Conservation (phyloP, 2,888 invertebrate genomes). For the Neoaliturus tenellus region DNA sequence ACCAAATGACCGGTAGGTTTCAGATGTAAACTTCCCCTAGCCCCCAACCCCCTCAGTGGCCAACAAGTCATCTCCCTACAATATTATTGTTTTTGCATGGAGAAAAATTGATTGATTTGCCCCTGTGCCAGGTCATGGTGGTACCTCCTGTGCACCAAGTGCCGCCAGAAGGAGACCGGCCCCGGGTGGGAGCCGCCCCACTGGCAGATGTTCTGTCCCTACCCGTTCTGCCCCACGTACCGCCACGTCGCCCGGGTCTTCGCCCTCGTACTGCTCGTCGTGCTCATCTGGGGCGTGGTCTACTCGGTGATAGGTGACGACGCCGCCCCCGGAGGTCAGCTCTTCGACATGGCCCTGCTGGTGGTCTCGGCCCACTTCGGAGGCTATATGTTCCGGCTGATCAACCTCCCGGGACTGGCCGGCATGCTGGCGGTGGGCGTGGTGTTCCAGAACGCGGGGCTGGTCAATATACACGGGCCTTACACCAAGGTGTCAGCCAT, state of each 20-base stretch:
- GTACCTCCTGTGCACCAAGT: constrained; percentile 87
- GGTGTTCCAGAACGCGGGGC: constrained; percentile 82
- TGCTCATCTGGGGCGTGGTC: constrained; percentile 85
- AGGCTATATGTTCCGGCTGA: constrained; percentile 77
- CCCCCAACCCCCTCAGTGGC: no score
- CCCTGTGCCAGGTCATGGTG: constrained; percentile 83
- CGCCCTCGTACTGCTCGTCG: constrained; percentile 83
- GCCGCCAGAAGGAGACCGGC: constrained; percentile 82
- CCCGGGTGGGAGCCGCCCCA: constrained; percentile 89
- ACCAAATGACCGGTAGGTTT: no score
- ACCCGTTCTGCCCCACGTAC: constrained; percentile 90
- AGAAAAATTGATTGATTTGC: no score
- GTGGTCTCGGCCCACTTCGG: constrained; percentile 88
- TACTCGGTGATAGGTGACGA: constrained; percentile 86
- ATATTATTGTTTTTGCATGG: no score
- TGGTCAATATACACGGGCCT: constrained; percentile 82
- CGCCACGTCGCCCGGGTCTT: constrained; percentile 87
- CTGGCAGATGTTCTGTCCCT: constrained; percentile 89
- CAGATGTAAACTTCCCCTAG: no score
- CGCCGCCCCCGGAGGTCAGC: constrained; percentile 89
- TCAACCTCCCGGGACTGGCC: constrained; percentile 88
- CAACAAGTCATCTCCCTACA: no score
- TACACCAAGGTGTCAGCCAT: constrained; percentile 82
- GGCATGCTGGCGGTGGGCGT: constrained; percentile 93
- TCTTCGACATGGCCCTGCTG: constrained; percentile 85